Base-by-base conservation (phyloP, 2,113 vertebrate genomes). In the Stigmatopora argus region DNA sequence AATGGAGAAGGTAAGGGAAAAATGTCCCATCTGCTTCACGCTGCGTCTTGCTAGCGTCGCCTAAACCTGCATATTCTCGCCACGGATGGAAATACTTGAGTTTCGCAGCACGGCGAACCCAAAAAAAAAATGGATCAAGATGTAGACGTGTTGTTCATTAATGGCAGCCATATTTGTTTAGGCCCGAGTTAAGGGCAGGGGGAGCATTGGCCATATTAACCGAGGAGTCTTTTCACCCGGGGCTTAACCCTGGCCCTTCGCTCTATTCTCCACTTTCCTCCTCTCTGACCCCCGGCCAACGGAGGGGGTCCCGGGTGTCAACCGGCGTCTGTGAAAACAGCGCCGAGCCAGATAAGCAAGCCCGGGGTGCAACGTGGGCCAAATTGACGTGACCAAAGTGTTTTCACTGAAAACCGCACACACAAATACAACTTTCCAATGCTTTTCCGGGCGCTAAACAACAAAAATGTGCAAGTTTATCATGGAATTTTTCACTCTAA, bases 71-170 rank as follows among this genome's bases (percentile, higher is more conserved):
- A 69, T 69, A 72, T 79, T 71, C 66, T 51, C 26, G 9, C 74
- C n/a, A 62, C 56, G 82, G 75, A 0, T 84, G 77, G 82, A 72
- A 58, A 83, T 76, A 35, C 84, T 21, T 49, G 51, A 55, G 65
- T 60, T 46, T 62, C 26, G 51, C 64, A 75, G 72, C 78, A 65
- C 66, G 17, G n/a, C 76, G 74, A 72, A 67, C 70, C 8, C 70
- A 80, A 80, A 85, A 85, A 84, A 83, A 76, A 84, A 85, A 89
- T 86, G 79, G 81, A 80, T 89, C 84, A 87, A 87, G 77, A 81
- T 74, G 75, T 77, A 86, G 78, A 81, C 77, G 78, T 81, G 87
- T 71, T 85, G 80, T 81, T 90, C 74, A 86, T 88, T 78, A 85
- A 70, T 14, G 64, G 66, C 67, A 78, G 83, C 75, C 62, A 53